Evolutionary conservation across 2,113 vertebrate genomes (phyloP), one percentile per base, ranked within the genome.

Genomic region (Hippopotamus amphibius): DNA sequence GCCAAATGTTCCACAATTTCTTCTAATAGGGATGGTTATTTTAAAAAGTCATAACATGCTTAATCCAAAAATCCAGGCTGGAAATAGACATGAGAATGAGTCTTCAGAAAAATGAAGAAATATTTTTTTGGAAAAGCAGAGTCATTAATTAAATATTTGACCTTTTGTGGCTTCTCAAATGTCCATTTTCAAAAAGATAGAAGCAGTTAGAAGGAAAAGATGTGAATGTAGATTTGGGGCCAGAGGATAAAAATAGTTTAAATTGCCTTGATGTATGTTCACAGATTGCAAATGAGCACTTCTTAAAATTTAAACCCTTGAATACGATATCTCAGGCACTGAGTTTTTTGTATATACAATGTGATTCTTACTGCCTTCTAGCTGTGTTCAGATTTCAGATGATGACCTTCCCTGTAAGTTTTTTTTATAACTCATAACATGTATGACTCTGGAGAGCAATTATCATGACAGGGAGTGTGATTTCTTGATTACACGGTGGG

Each of bases 371-470:
- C 10, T 96, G 66, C n/a, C 59, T 94, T 13, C 71, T 83, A 84
- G 55, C 93, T 97, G 80, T 46, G 63, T 95, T 97, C 94, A 28
- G 26, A 85, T 76, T 98, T 96, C 76, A 95, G 92, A 95, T 87
- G 69, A 97, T 97, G 96, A 98, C 71, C 86, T 98, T 97, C 83
- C 26, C 92, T 96, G 0, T 94, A 90, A 17, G 37, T 98, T 98
- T 95, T 74, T 81, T 97, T 63, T 10, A 66, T 63, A 97, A 94
- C 74, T 97, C 93, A 90, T 94, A 92, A 97, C 97, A 96, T 81
- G 12, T 41, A 12, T 30, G 37, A 50, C 74, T 97, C 93, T 88
- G 77, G 91, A 96, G 97, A 90, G 61, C 87, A 95, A 89, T 92
- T 93, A 92, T 80, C 81, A 74, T 92, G 96, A 92, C 16, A 6